phyloP scores from a whole-genome alignment of 2,888 invertebrate species.

The Hirtodrosophila cameraria region DNA sequence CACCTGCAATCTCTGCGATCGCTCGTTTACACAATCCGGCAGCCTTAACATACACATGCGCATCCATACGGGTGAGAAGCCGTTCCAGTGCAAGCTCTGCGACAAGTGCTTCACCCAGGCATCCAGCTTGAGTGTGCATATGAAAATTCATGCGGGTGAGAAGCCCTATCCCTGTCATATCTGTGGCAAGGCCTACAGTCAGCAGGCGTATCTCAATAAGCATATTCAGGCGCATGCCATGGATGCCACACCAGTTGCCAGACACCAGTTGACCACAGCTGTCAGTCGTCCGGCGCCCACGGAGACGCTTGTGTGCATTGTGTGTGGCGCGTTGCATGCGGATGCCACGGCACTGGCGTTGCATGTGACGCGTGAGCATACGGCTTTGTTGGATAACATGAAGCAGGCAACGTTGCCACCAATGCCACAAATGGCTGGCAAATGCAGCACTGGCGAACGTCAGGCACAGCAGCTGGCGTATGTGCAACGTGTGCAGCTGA shows the following conservation, averaged over 20 bases:
- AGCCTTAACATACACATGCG: constrained; percentile 84
- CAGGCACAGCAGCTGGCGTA: constrained; percentile 72
- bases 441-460: constrained; percentile 58
- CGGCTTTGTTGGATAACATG: constrained; percentile 81
- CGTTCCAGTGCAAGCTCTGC: constrained; percentile 83
- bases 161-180: constrained; percentile 82
- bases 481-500: constrained; percentile 68
- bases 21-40: constrained; percentile 84
- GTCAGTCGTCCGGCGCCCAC: constrained; percentile 22
- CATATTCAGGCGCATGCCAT: constrained; percentile 80
- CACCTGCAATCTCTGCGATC: constrained; percentile 83
- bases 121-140: constrained; percentile 83
- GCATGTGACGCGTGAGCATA: constrained; percentile 82
- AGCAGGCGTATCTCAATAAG: constrained; percentile 82
- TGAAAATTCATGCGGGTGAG: constrained; percentile 83
- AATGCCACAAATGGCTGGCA: constrained; percentile 23
- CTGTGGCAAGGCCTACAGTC: constrained; percentile 83
- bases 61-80: constrained; percentile 84
- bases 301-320: constrained; percentile 81
- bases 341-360: constrained; percentile 80
- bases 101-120: constrained; percentile 84
- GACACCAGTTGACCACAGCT: background rate
- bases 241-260: constrained; percentile 37
- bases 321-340: constrained; percentile 81
- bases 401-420: constrained; percentile 52